Percentiles rank a stretch among this genome's conserved stretches.
These are phyloP conservation scores for Ophraella communa DNA, from an alignment of 2,888 invertebrate species.

Conservation along the genomic window DNA sequence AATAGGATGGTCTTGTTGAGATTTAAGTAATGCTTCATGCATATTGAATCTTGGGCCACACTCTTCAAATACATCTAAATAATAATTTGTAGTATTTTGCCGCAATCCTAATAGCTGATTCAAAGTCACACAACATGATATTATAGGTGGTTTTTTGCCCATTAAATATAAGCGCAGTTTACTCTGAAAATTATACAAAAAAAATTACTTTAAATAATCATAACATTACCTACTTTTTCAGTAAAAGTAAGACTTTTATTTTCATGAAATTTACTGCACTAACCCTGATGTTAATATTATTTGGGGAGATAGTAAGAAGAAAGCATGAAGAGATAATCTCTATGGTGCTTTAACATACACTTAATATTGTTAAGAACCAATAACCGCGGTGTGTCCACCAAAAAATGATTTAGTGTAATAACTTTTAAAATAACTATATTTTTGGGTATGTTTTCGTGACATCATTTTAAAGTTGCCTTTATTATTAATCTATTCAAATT, in stretches of 20 bases:
- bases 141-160: slow-evolving; percentile 51
- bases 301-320: too few relatives aligned
- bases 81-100: slow-evolving; percentile 52
- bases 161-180: slow-evolving; percentile 52
- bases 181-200: slow-evolving; percentile 46
- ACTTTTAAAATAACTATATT: too few relatives aligned
- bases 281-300: neutral
- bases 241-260: neutral
- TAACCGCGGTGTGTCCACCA: too few relatives aligned
- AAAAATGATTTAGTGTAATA: too few relatives aligned
- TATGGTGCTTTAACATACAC: too few relatives aligned
- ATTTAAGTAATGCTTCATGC: slow-evolving; percentile 42
- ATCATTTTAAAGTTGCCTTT: too few relatives aligned
- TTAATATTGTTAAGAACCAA: too few relatives aligned
- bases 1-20: slow-evolving; percentile 44
- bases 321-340: too few relatives aligned
- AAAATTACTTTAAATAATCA: neutral
- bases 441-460: too few relatives aligned
- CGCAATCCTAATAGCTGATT: slow-evolving; percentile 50
- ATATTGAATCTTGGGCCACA: slow-evolving; percentile 53
- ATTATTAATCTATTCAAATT: too few relatives aligned
- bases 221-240: neutral
- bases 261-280: neutral
- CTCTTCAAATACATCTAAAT: slow-evolving; percentile 51
- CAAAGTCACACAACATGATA: slow-evolving; percentile 55